Percentiles rank a stretch among this genome's conserved stretches.
These are phyloP conservation scores for Scaeva pyrastri DNA, from an alignment of 2,888 invertebrate species.

Conservation along the genomic window DNA sequence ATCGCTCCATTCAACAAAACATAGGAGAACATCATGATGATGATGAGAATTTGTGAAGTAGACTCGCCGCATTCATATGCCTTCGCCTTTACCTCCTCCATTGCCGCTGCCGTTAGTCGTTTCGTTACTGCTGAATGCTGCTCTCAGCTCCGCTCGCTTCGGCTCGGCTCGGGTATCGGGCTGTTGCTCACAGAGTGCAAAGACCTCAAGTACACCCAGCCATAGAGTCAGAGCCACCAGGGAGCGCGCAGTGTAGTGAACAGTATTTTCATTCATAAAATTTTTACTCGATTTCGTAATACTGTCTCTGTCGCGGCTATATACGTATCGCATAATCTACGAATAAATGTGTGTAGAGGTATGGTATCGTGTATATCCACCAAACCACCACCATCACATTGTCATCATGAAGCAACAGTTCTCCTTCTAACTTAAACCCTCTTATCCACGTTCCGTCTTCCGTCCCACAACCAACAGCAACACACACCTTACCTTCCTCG, in stretches of 20 bases:
- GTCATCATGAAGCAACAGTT: conserved; percentile 41
- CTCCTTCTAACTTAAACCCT: conserved; percentile 30
- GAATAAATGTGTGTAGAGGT: neutral
- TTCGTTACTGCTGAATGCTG: conserved; percentile 10
- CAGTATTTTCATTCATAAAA: conserved; percentile 81
- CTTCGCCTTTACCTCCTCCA: neutral
- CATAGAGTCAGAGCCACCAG: conserved; percentile 14
- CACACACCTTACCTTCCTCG: conserved; percentile 28
- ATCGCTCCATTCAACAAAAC: conserved; percentile 37
- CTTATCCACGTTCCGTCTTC: conserved; percentile 9
- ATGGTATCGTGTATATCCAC: conserved; percentile 36
- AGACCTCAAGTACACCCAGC: conserved; percentile 78
- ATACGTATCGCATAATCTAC: conserved; percentile 4
- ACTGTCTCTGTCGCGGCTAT: conserved; percentile 72
- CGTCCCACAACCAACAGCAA: too few species aligned
- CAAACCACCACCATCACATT: too few species aligned
- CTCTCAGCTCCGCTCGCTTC: too few species aligned
- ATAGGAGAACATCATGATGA: conserved; percentile 39
- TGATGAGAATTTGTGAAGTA: conserved; percentile 62
- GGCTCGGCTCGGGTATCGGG: conserved; percentile 24
- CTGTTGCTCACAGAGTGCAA: conserved; percentile 78
- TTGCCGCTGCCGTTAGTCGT: conserved; percentile 6
- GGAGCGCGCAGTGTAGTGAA: conserved; percentile 21
- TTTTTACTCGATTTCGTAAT: conserved; percentile 80
- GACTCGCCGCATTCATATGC: conserved; percentile 53